Evolutionary conservation across 92 coral and sea anemone genomes (phyloP).

Genomic region (Zoanthus gigantus): DNA sequence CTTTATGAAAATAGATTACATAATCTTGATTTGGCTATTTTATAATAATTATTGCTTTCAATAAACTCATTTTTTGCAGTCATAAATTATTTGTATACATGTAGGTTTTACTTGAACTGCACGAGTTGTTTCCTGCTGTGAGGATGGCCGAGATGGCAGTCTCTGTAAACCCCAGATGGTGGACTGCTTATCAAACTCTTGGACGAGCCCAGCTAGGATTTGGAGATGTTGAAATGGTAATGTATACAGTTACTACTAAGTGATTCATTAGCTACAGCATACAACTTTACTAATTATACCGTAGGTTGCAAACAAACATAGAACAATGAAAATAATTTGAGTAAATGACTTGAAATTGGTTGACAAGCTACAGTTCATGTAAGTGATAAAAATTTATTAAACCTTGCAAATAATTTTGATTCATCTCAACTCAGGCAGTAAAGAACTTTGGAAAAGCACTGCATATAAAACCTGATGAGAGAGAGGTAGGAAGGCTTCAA

Average conservation of each 20-base stretch:
- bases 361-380: no score
- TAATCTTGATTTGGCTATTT: no score
- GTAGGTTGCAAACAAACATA: background rate
- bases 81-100: no score
- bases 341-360: no score
- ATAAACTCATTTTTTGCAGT: no score
- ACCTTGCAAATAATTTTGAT: no score
- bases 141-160: conserved; percentile 90
- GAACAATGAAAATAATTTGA: no score
- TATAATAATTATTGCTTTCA: no score
- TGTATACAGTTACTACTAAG: background rate
- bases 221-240: conserved; percentile 95
- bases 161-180: conserved; percentile 75
- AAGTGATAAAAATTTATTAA: no score
- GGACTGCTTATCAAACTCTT: conserved; percentile 81
- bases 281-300: background rate
- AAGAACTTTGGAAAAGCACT: conserved; percentile 87
- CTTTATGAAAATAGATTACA: no score
- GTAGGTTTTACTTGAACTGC: conserved; percentile 82
- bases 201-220: conserved; percentile 96
- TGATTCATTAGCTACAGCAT: background rate
- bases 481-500: conserved; percentile 64
- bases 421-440: conserved; percentile 69
- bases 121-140: conserved; percentile 93
- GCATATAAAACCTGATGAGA: conserved; percentile 82